Conservation (phyloP, 2,113 vertebrate species). For the Gulo gulo region DNA sequence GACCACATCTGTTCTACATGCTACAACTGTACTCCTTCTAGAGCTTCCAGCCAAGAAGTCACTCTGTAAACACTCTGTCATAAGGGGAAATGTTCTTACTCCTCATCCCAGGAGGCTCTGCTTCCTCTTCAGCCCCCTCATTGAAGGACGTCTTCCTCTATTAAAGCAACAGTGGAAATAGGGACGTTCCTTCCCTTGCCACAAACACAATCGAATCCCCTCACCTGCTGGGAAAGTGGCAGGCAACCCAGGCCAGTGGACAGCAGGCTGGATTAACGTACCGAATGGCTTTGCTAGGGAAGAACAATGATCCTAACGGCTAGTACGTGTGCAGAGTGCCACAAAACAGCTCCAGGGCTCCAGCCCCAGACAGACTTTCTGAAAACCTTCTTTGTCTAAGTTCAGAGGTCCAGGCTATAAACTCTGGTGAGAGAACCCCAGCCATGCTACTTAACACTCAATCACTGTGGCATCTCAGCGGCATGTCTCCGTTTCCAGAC, state of each 20-base stretch:
- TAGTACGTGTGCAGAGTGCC: slow-evolving; percentile 2
- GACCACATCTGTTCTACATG: not conserved
- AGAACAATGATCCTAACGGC: slow-evolving; percentile 29
- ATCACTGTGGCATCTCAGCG: slow-evolving; percentile 58
- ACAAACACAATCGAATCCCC: not conserved
- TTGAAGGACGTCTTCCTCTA: not conserved
- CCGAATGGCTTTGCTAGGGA: not conserved
- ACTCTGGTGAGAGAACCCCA: not conserved
- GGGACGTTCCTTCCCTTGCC: not conserved
- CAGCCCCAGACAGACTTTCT: slow-evolving; percentile 40
- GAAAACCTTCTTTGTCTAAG: slow-evolving; percentile 73
- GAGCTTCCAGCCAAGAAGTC: not conserved
- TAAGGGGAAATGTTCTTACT: not conserved
- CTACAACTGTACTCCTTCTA: not conserved
- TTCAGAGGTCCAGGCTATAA: slow-evolving; percentile 50
- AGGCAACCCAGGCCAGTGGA: not conserved
- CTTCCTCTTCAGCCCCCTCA: not conserved
- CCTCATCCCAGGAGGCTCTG: not conserved
- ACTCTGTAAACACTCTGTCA: not conserved
- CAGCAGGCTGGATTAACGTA: not conserved
- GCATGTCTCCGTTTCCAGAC: slow-evolving; percentile 57
- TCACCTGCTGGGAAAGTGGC: not conserved
- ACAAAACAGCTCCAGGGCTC: slow-evolving; percentile 25
- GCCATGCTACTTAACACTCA: slow-evolving; percentile 36
- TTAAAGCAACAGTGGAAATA: not conserved